These are phyloP conservation scores for Vanessa atalanta DNA, from an alignment of 1,140 invertebrate species.

Conservation along the genomic window DNA sequence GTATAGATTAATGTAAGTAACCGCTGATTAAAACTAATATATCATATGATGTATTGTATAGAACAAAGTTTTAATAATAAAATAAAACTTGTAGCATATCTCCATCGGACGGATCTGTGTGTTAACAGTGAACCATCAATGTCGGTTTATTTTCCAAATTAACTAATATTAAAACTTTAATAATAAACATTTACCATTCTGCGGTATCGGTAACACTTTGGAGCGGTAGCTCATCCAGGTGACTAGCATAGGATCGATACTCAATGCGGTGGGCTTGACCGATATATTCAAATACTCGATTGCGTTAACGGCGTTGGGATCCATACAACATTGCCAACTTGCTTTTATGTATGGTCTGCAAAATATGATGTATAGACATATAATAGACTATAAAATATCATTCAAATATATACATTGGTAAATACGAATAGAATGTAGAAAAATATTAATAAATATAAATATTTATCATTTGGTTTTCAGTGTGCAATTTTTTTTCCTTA, in stretches of 20 bases:
- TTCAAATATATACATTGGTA: background rate
- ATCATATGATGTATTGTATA: too few relatives aligned
- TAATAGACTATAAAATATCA: background rate
- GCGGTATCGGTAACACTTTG: conserved; percentile 13
- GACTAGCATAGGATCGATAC: conserved; percentile 59
- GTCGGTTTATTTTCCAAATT: background rate
- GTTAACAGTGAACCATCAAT: background rate
- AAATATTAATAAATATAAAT: too few relatives aligned
- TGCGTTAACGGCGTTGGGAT: conserved; percentile 6
- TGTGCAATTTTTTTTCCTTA: too few relatives aligned
- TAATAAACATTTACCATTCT: conserved; percentile 18
- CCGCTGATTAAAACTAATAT: too few relatives aligned
- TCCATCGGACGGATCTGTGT: background rate
- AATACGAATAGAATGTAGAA: too few relatives aligned
- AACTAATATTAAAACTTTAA: too few relatives aligned
- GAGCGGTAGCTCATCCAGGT: conserved; percentile 59
- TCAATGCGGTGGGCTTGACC: conserved; percentile 53
- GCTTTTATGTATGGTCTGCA: conserved; percentile 54
- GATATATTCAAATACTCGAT: conserved; percentile 55
- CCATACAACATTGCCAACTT: conserved; percentile 52
- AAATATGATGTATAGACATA: background rate
- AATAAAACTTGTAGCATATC: too few relatives aligned
- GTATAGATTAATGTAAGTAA: too few relatives aligned
- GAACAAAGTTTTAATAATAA: too few relatives aligned
- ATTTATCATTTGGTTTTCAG: too few relatives aligned